Base-by-base conservation (phyloP, 2,888 invertebrate species). In the Ditula angustiorana region DNA sequence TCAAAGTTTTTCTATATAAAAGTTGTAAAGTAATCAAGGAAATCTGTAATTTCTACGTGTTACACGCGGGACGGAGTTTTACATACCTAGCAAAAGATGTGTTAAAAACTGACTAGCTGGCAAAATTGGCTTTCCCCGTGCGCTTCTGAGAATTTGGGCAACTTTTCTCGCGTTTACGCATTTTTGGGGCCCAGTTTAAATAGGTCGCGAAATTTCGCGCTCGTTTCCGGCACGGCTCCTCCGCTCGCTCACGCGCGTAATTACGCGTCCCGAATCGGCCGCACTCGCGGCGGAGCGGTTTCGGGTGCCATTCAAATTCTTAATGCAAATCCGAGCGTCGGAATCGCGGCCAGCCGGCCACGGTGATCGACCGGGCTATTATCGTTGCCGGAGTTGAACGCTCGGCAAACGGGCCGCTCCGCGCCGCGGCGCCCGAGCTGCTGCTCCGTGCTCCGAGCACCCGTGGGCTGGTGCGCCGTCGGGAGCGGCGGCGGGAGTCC, bases 321-420 rank as follows among this genome's bases (percentile, higher is more conserved):
- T n/a, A n/a, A n/a, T n/a, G n/a, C n/a, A n/a, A n/a, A n/a, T n/a
- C n/a, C n/a, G 37, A 13, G 13, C 7, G 13, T 5, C 7, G 37
- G n/a, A 13, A 13, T 5, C 13, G 3, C 37, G 37, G 37, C 3
- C 7, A 3, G 26, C 4, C 3, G 24, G n/a, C n/a, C n/a, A n/a
- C 74, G 73, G 69, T 71, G 70, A 69, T 62, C 68, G 73, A 69
- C 69, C 72, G 70, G 71, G 67, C 69, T 71, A 75, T 74, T 76
- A 73, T 73, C 72, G 52, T 24, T 28, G 30, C 28, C 26, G 28
- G 50, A 72, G 78, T 77, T 76, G 78, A 81, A 79, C 73, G 82
- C 64, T 71, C 76, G 72, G 61, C 74, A 83, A 76, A 64, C 77
- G 71, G 82, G 77, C 49, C 73, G 64, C 61, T 47, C 52, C n/a